phyloP scores from a whole-genome alignment of 2,797 vertebrate species.

The Monodelphis domestica region DNA sequence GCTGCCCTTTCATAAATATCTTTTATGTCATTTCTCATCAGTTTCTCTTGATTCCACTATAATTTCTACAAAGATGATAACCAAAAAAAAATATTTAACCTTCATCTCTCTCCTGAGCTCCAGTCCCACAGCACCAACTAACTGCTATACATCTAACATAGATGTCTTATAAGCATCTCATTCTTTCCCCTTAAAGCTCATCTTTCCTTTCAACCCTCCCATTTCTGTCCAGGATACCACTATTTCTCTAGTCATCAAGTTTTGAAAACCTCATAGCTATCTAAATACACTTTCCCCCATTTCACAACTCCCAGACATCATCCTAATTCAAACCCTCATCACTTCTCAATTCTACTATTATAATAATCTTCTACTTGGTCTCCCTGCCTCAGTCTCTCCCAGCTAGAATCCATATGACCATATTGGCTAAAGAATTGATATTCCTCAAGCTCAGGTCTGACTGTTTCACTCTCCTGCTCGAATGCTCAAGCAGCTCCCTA shows the following conservation, averaged over 20 bases:
- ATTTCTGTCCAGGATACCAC: not conserved
- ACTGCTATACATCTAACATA: not conserved
- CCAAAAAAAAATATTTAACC: not conserved
- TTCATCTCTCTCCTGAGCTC: not conserved
- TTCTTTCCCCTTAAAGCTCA: not conserved
- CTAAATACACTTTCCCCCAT: not conserved
- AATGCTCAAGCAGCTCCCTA: not conserved
- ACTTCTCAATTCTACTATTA: not conserved
- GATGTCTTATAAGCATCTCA: not conserved
- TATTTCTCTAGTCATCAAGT: not conserved
- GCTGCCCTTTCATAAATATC: too few species aligned
- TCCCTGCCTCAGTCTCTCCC: not conserved
- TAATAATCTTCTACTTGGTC: not conserved
- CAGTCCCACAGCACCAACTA: not conserved
- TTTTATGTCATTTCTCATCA: not conserved
- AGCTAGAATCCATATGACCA: not conserved
- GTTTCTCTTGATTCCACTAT: not conserved
- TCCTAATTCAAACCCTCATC: not conserved
- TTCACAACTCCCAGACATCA: not conserved
- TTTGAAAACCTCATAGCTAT: not conserved
- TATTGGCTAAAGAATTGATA: not conserved
- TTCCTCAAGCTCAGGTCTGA: not conserved
- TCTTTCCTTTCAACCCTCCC: not conserved
- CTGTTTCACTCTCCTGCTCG: not conserved
- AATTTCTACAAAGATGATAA: not conserved